Evolutionary conservation across 2,113 vertebrate species (phyloP), one percentile per base, ranked within the genome.

Genomic region (Pluvialis apricaria): DNA sequence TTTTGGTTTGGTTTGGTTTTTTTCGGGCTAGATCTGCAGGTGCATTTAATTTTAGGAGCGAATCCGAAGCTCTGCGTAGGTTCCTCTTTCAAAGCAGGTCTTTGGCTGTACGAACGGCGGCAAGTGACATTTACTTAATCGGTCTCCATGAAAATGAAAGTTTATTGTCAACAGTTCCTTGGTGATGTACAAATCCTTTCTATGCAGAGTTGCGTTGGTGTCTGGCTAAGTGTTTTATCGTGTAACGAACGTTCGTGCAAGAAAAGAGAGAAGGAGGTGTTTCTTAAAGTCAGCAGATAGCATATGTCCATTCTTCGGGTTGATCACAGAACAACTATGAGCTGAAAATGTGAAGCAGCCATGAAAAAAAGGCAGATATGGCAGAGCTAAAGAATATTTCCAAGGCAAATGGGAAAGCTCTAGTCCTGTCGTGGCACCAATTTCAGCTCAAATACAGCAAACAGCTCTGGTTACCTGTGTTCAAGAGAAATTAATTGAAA

Each of bases 201-300:
- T 31, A 6, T 13, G 51, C 55, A 11, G 55, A 58, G 55, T 11
- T 71, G 75, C 6, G 1, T 9, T 66, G 58, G 64, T 55, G 52
- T 40, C 71, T 62, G 76, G 42, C 29, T 10, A 18, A 36, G 75
- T n/a, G n/a, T 88, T 81, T 38, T 29, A 6, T 66, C 2, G 0
- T 34, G 31, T 17, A 64, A 21, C 0, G 1, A 58, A 54, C 1
- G 0, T 12, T 38, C 38, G 36, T 13, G 34, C 38, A 49, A 82
- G 49, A 34, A n/a, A 52, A 61, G 60, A 69, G 66, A 57, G 51
- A 5, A 57, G 32, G 42, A 72, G 38, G 16, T 25, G 22, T 31
- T 78, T 36, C 61, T 57, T 57, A 40, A 54, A 77, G 45, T 32
- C 76, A 57, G 42, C 60, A 62, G 65, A 9, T 54, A 36, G 26